phyloP scores from a whole-genome alignment of 2,888 invertebrate genomes.

The Dyspetes luteomarginatus region DNA sequence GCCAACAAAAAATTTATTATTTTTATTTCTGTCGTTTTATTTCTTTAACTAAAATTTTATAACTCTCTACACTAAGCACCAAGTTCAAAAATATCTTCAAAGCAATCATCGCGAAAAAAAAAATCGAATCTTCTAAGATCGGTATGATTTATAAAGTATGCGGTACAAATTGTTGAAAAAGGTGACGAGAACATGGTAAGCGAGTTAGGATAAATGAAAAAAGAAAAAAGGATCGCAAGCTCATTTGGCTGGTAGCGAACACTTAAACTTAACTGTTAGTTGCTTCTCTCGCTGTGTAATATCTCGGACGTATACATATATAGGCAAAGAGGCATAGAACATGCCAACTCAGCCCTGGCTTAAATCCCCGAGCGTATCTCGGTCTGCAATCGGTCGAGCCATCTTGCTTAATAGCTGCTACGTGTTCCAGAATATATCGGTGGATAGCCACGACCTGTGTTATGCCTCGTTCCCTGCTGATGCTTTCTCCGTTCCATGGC shows the following conservation, averaged over 20 bases:
- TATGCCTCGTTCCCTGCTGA: slow-evolving; percentile 37
- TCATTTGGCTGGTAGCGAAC: neutral
- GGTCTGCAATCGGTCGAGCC: slow-evolving; percentile 72
- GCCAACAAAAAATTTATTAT: neutral
- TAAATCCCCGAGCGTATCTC: slow-evolving; percentile 75
- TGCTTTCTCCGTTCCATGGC: slow-evolving; percentile 51
- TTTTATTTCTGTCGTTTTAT: no score
- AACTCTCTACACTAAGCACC: no score
- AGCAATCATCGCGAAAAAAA: no score
- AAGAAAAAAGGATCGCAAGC: slow-evolving; percentile 2
- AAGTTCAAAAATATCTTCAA: no score
- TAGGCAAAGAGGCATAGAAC: slow-evolving; percentile 61
- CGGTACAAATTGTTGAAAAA: no score
- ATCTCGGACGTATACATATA: slow-evolving; percentile 41
- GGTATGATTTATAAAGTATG: no score
- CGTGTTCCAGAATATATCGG: slow-evolving; percentile 80
- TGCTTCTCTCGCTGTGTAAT: slow-evolving; percentile 31
- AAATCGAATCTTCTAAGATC: no score
- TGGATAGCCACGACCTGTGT: slow-evolving; percentile 42
- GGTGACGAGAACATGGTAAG: no score
- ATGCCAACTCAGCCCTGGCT: slow-evolving; percentile 75
- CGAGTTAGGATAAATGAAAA: no score
- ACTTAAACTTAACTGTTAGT: neutral
- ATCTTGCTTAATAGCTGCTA: slow-evolving; percentile 79
- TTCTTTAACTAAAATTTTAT: no score